Base-by-base conservation (phyloP, 2,888 invertebrate genomes). In the Dione vanillae region DNA sequence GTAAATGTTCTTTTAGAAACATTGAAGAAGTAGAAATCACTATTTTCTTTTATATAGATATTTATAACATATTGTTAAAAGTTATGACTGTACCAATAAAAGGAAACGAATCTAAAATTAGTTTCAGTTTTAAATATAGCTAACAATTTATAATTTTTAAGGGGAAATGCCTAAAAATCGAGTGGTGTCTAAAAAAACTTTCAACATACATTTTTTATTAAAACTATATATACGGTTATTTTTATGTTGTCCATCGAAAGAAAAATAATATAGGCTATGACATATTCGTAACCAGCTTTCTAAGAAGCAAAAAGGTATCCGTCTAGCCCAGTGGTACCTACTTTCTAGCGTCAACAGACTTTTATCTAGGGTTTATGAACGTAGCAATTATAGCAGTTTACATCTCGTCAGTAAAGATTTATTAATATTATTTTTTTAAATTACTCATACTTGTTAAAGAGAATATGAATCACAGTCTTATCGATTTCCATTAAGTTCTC, bases 341-440 rank as follows among this genome's bases (percentile, higher is more conserved):
- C 73, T 71, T 75, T 72, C 72, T 71, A 70, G 67, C 54, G 71
- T 73, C 75, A 76, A 66, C 69, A 72, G 65, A 47, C 70, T 69
- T 70, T 75, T 73, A 77, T 77, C 76, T 66, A 73, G 64, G 75
- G 75, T 75, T 74, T 76, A 74, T 74, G 75, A 78, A 74, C 74
- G 75, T 71, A 45, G 51, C 70, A 71, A 74, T 73, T 70, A 71
- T 68, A 70, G 70, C 68, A 68, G 66, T 67, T 70, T 61, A 51
- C 67, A 70, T 67, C 67, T 72, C 61, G 65, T 67, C 72, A 71
- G 70, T 68, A 65, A 72, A 59, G 69, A 71, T 74, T 69, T 65
- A 69, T 72, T 67, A 67, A 61, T 68, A 35, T 56, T 16, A 59
- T 14, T 59, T 43, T 14, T 61, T 61, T 61, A 45, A 45, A 61